Evolutionary conservation across 1,140 invertebrate species (phyloP).

Genomic region (Hyles euphorbiae): DNA sequence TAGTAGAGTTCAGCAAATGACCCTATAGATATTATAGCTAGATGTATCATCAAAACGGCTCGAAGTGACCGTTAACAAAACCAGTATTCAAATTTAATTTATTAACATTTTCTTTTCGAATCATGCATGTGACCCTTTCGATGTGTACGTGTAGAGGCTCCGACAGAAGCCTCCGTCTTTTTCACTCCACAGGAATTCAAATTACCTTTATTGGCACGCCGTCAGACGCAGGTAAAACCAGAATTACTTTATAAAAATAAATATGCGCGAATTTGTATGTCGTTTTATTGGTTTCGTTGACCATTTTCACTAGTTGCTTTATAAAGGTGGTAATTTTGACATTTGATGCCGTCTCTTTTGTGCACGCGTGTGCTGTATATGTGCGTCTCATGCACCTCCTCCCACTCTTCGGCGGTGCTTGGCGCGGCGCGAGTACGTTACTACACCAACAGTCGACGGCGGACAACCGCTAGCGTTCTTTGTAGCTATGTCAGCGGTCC

Average conservation of each 20-base stretch:
- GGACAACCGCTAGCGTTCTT: constrained; percentile 42
- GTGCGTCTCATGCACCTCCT: constrained; percentile 45
- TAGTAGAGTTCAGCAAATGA: neutral
- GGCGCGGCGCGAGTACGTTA: constrained; percentile 49
- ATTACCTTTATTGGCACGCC: constrained; percentile 63
- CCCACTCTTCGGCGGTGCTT: constrained; percentile 44
- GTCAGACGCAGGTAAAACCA: constrained; percentile 63
- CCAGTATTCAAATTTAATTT: constrained; percentile 60
- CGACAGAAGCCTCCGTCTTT: constrained; percentile 56
- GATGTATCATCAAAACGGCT: too few relatives aligned
- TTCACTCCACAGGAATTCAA: constrained; percentile 68
- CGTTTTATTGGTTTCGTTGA: constrained; percentile 40
- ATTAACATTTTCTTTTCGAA: constrained; percentile 53
- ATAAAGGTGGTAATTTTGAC: constrained; percentile 54
- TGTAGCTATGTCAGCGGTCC: neutral
- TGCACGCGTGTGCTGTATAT: constrained; percentile 30
- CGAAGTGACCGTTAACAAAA: constrained; percentile 54
- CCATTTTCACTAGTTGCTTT: constrained; percentile 61
- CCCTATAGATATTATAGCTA: too few relatives aligned
- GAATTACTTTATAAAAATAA: constrained; percentile 54
- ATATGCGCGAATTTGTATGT: constrained; percentile 27
- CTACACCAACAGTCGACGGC: constrained; percentile 55
- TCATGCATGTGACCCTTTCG: constrained; percentile 24
- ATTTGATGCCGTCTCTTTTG: constrained; percentile 40
- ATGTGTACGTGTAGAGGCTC: constrained; percentile 42